Conservation (phyloP, 2,888 invertebrate species). For the Adela reaumurella region DNA sequence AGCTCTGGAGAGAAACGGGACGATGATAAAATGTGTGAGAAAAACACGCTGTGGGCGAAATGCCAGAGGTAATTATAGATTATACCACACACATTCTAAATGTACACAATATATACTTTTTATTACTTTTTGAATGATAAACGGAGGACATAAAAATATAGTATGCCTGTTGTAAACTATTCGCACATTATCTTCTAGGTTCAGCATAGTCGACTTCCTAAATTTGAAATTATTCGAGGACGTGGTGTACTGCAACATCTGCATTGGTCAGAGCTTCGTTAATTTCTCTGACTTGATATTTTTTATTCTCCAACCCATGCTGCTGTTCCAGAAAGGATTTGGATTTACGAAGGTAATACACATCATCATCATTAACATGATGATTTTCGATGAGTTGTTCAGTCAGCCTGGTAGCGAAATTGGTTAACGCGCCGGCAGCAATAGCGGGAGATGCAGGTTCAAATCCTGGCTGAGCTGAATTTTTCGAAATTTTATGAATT, state of each 20-base stretch:
- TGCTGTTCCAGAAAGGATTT: conserved; percentile 56
- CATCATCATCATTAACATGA: no score
- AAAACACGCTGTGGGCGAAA: not conserved
- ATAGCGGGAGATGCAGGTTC: no score
- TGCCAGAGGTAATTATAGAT: not conserved
- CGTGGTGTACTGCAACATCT: conserved; percentile 53
- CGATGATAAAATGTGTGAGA: not conserved
- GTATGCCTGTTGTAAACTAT: no score
- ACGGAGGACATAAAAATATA: no score
- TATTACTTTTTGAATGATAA: no score
- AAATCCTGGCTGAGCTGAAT: no score
- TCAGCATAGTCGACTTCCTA: conserved; percentile 28
- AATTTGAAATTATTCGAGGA: conserved; percentile 50
- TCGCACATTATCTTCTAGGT: conserved; percentile 24
- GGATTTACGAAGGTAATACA: conserved; percentile 34
- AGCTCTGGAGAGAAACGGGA: not conserved
- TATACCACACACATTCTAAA: no score
- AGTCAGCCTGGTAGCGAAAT: no score
- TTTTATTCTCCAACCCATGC: conserved; percentile 59
- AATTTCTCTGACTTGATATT: conserved; percentile 63
- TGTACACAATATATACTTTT: no score
- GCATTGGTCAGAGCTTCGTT: conserved; percentile 57
- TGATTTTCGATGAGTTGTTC: no score
- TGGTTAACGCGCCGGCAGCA: no score
- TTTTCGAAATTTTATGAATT: no score